phyloP scores from a whole-genome alignment of 2,113 vertebrate species.

The Illadopsis cleaveri region DNA sequence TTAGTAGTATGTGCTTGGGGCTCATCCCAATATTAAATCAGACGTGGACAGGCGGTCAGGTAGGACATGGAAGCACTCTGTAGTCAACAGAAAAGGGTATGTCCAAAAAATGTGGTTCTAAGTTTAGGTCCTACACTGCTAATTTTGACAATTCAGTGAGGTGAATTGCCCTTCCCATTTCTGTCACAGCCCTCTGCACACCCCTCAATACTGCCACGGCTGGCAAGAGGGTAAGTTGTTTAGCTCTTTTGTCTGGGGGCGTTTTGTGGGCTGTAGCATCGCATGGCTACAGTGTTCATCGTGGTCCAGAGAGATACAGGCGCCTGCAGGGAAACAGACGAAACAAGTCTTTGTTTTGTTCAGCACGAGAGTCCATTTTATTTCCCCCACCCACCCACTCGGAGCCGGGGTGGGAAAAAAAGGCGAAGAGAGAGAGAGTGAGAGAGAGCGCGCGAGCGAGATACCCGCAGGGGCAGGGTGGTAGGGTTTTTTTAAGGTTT shows the following conservation, averaged over 20 bases:
- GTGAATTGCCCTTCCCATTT: neutral
- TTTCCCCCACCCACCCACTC: too few relatives aligned
- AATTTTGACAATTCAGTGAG: neutral
- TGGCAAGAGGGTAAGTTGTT: neutral
- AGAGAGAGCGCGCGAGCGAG: too few relatives aligned
- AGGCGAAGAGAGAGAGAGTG: too few relatives aligned
- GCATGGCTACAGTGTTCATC: too few relatives aligned
- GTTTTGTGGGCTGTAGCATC: too few relatives aligned
- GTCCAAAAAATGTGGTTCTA: neutral
- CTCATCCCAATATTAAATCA: neutral
- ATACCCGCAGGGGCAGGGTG: too few relatives aligned
- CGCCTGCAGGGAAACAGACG: too few relatives aligned
- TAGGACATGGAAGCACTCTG: neutral
- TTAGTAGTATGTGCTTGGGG: neutral
- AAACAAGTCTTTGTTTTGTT: too few relatives aligned
- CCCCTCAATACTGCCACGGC: neutral
- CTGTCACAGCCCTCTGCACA: neutral
- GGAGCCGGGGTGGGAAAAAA: too few relatives aligned
- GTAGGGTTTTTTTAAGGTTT: too few relatives aligned
- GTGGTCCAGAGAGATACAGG: too few relatives aligned
- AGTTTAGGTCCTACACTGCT: neutral
- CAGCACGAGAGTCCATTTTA: too few relatives aligned
- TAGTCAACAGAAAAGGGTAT: neutral
- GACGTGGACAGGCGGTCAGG: neutral
- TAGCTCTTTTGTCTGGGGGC: neutral